Evolutionary conservation across 2,797 vertebrate species (phyloP).

Genomic region (Liparis tanakae): DNA sequence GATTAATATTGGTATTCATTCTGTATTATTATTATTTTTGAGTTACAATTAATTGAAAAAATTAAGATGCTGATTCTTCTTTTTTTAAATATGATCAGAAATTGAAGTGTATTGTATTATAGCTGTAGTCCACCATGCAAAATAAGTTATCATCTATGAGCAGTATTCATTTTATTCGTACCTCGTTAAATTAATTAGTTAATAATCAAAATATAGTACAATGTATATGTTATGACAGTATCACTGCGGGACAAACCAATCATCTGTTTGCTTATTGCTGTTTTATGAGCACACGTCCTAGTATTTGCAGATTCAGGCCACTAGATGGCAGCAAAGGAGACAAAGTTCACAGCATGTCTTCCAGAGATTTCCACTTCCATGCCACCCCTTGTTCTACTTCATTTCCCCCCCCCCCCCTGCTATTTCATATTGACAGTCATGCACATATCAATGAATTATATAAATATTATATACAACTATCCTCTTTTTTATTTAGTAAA

Average conservation of each 20-base stretch:
- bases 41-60: slow-evolving; percentile 1
- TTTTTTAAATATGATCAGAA: not conserved
- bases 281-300: not conserved
- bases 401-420: not conserved
- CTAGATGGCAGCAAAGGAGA: slow-evolving; percentile 61
- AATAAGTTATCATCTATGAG: not conserved
- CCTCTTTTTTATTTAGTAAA: not conserved
- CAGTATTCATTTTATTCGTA: not conserved
- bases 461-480: not conserved
- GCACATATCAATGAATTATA: not conserved
- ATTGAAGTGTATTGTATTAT: not conserved
- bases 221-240: not conserved
- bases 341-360: slow-evolving; percentile 4
- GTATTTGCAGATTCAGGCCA: slow-evolving; percentile 30
- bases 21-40: not conserved
- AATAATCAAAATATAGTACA: not conserved
- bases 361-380: not conserved
- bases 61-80: not conserved
- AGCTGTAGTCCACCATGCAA: too few relatives aligned
- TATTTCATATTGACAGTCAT: not conserved
- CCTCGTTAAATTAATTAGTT: not conserved
- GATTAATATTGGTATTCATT: slow-evolving; percentile 1
- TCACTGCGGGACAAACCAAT: not conserved
- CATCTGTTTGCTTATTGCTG: not conserved
- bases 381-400: not conserved